Evolutionary conservation across 1,140 invertebrate species (phyloP).

Genomic region (Coptotermes formosanus): DNA sequence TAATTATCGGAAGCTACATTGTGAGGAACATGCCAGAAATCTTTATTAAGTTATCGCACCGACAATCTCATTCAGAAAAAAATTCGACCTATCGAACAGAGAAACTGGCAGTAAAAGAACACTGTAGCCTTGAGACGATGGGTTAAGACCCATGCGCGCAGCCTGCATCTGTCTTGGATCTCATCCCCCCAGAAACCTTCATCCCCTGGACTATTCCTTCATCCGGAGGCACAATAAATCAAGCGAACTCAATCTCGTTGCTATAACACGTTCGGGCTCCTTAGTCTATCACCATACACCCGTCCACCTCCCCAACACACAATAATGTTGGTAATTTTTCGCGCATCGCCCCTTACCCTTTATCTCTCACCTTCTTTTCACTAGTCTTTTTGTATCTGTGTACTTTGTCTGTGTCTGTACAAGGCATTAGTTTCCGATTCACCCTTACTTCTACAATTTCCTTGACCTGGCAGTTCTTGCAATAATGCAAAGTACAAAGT

Average conservation of each 20-base stretch:
- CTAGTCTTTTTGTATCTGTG: not conserved
- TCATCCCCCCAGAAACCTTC: not conserved
- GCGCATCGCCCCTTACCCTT: not conserved
- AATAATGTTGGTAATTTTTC: conserved; percentile 10
- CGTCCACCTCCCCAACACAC: not conserved
- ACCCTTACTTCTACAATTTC: not conserved
- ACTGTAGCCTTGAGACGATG: not conserved
- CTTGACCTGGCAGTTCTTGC: too few relatives aligned
- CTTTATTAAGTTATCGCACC: too few relatives aligned
- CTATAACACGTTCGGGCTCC: not conserved
- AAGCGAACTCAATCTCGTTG: conserved; percentile 8
- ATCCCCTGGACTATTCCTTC: not conserved
- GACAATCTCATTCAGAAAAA: too few relatives aligned
- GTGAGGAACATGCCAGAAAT: too few relatives aligned
- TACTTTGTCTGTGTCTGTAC: not conserved
- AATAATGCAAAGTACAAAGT: too few relatives aligned
- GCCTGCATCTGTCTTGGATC: not conserved
- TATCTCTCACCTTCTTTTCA: not conserved
- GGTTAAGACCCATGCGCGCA: not conserved
- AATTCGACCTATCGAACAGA: too few relatives aligned
- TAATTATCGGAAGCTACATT: too few relatives aligned
- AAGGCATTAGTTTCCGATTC: not conserved
- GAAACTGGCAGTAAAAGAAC: not conserved
- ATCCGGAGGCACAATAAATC: not conserved
- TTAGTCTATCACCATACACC: not conserved